Conservation (phyloP, 2,113 vertebrate species). For the Clupea harengus region DNA sequence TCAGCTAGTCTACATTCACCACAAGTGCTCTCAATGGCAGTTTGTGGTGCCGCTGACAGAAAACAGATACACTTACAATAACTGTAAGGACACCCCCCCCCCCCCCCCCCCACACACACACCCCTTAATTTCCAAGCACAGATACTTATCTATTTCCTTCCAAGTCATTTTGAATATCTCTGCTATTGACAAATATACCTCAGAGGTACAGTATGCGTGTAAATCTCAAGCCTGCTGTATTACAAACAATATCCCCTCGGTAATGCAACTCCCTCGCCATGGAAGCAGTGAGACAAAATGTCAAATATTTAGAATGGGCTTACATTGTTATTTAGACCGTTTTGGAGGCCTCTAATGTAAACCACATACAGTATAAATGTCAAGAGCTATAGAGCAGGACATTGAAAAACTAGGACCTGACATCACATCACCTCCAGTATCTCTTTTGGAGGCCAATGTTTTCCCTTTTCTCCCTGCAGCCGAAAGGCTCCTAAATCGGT, state of each 20-base stretch:
- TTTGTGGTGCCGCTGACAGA: neutral
- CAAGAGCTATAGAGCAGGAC: conserved; percentile 14
- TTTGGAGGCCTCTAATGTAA: neutral
- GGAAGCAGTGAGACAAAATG: neutral
- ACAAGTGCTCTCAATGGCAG: neutral
- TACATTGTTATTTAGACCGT: neutral
- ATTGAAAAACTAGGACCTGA: conserved; percentile 27
- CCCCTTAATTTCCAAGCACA: neutral
- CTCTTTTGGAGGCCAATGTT: neutral
- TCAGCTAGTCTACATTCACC: neutral
- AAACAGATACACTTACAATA: neutral
- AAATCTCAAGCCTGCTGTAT: neutral
- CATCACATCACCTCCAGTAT: neutral
- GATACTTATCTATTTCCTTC: neutral
- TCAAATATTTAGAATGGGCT: neutral
- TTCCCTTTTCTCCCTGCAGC: neutral
- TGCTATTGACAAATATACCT: neutral
- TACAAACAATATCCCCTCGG: neutral
- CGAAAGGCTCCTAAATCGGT: neutral
- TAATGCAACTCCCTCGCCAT: neutral
- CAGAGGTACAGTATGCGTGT: neutral
- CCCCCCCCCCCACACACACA: too few relatives aligned
- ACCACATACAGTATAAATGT: conserved; percentile 22
- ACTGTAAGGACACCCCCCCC: neutral
- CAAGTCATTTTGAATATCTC: too few relatives aligned